A percentile compares a stretch with the other conserved stretches of the same genome.
Evolutionary conservation across 2,113 vertebrate species (phyloP).

Genomic region (Opisthocomus hoazin): DNA sequence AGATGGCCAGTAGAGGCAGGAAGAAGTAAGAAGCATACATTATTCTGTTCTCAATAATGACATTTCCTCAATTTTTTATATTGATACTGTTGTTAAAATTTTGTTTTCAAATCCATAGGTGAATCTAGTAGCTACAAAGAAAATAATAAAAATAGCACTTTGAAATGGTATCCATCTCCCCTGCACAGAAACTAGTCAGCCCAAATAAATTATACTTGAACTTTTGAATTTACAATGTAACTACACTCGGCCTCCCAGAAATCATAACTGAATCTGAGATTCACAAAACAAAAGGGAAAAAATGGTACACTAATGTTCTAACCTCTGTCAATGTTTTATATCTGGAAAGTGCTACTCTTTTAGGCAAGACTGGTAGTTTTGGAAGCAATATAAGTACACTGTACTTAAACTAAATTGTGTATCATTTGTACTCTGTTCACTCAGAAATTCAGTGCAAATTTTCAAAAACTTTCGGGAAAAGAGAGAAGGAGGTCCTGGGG

Average conservation of each 20-base stretch:
- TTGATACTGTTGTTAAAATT: background rate
- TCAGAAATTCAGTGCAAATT: background rate
- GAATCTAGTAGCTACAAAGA: background rate
- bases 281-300: background rate
- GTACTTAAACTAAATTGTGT: background rate
- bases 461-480: constrained; percentile 24
- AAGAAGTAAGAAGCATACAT: background rate
- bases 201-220: background rate
- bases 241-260: background rate
- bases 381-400: background rate
- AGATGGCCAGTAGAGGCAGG: background rate
- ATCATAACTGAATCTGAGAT: background rate
- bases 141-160: background rate
- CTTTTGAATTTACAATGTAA: background rate
- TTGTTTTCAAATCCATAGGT: background rate
- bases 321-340: background rate
- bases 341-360: background rate
- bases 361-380: background rate
- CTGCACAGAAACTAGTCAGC: background rate
- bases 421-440: background rate
- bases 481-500: no score
- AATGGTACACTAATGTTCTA: background rate
- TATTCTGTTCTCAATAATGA: background rate
- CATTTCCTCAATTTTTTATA: background rate
- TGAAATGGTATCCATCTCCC: background rate